These are phyloP conservation scores for Allacma fusca DNA, from an alignment of 2,888 invertebrate species.

Conservation along the genomic window DNA sequence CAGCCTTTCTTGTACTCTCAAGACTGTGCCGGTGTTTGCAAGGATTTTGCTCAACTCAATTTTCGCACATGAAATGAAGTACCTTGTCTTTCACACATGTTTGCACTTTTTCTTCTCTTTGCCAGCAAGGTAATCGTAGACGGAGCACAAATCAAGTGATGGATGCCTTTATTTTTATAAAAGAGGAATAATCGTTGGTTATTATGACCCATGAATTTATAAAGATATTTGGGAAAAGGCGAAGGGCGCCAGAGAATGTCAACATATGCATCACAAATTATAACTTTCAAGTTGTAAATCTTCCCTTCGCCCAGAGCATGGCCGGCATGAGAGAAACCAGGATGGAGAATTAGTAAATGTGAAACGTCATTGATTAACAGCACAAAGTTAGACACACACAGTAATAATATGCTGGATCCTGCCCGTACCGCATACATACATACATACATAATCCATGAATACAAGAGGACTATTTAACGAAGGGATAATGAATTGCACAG, in stretches of 20 bases:
- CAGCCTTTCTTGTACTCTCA: too few species aligned
- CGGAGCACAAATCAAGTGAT: neutral
- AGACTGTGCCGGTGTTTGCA: too few species aligned
- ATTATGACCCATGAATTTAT: neutral
- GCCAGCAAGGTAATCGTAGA: neutral
- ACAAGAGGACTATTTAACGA: neutral
- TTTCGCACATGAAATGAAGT: too few species aligned
- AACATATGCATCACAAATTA: neutral
- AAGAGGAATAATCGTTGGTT: neutral
- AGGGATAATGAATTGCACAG: neutral
- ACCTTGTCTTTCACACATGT: too few species aligned
- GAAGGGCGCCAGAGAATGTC: neutral
- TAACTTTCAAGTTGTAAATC: constrained; percentile 13
- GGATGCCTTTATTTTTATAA: constrained; percentile 3
- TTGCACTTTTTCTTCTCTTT: too few species aligned
- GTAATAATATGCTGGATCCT: too few species aligned
- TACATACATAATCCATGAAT: too few species aligned
- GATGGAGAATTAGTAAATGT: neutral
- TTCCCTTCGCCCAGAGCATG: neutral
- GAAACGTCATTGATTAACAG: neutral
- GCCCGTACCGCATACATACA: too few species aligned
- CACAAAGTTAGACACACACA: too few species aligned
- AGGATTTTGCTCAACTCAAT: too few species aligned
- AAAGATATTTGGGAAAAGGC: neutral
- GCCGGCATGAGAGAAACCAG: neutral